Base-by-base conservation (phyloP, 2,888 invertebrate genomes). In the Drosophila peninsularis region DNA sequence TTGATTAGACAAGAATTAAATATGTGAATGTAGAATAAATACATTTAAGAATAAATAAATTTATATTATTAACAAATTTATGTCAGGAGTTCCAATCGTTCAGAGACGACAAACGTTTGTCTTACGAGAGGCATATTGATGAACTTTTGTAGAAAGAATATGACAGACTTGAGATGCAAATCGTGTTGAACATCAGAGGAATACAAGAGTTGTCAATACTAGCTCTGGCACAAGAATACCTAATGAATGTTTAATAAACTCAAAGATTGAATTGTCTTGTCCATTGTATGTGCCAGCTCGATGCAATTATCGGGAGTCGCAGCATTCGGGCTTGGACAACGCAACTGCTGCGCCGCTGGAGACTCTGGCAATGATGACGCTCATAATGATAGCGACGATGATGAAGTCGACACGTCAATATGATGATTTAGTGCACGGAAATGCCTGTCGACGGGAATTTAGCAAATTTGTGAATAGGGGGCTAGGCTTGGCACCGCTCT, bases 381-480 rank as follows among this genome's bases (percentile, higher is more conserved):
- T n/a, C 14, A 37, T 14, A 21, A 50, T 64, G 10, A 45, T 24
- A 11, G 36, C 17, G 36, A 21, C 21, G 13, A 70, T 75, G 52
- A 54, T 60, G 65, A 75, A 52, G 76, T 32, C 53, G 57, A 70
- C 69, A 71, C 80, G 84, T 88, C 84, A 88, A 83, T 86, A 88
- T 58, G 87, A 86, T 83, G 83, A 83, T 83, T 83, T 86, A 83
- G 79, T 70, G 78, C 86, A 65, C 68, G 71, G 83, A 80, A 80
- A 80, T 65, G 58, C 60, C 42, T 63, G 88, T 62, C 53, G 67
- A 42, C 37, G 53, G 45, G 58, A 36, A 66, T 39, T 78, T 62
- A 56, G 54, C 57, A 39, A n/a, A 24, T 32, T 24, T 30, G 6
- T 47, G n/a, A 32, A 9, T 64, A n/a, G 11, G 21, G 64, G n/a